Conservation (phyloP, 2,888 invertebrate genomes). For the Macaria liturata region DNA sequence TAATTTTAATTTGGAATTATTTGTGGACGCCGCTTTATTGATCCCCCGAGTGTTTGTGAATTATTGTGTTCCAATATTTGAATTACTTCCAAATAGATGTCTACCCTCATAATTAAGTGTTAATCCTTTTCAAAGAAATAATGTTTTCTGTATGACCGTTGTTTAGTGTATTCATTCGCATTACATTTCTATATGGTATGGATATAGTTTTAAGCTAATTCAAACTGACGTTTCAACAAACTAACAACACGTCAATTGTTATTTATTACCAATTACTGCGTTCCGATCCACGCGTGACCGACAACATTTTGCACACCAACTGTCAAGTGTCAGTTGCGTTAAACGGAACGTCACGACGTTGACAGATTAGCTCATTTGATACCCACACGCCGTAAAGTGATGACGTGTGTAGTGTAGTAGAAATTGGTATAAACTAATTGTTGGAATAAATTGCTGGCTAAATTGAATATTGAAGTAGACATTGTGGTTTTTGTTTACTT, state of each 20-base stretch:
- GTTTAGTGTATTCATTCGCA: too few species aligned
- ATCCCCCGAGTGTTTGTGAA: slow-evolving; percentile 54
- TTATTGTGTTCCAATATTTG: slow-evolving; percentile 39
- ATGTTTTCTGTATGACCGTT: background rate
- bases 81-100: slow-evolving; percentile 24
- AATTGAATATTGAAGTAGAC: too few species aligned
- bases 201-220: too few species aligned
- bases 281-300: slow-evolving; percentile 31
- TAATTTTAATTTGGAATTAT: slow-evolving; percentile 59
- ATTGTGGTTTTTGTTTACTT: too few species aligned
- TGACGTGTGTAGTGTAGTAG: slow-evolving; percentile 1
- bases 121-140: background rate
- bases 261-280: slow-evolving; percentile 38
- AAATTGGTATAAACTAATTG: background rate
- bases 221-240: background rate
- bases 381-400: slow-evolving; percentile 49
- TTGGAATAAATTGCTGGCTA: too few species aligned
- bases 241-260: slow-evolving; percentile 14
- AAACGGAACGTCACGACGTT: slow-evolving; percentile 67
- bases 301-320: slow-evolving; percentile 59
- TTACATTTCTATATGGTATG: too few species aligned
- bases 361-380: slow-evolving; percentile 69
- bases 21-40: slow-evolving; percentile 54
- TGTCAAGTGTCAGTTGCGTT: slow-evolving; percentile 74
- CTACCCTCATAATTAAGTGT: slow-evolving; percentile 4